These are phyloP conservation scores for Hemichromis elongatus DNA, from an alignment of 2,113 vertebrate species.

Conservation along the genomic window DNA sequence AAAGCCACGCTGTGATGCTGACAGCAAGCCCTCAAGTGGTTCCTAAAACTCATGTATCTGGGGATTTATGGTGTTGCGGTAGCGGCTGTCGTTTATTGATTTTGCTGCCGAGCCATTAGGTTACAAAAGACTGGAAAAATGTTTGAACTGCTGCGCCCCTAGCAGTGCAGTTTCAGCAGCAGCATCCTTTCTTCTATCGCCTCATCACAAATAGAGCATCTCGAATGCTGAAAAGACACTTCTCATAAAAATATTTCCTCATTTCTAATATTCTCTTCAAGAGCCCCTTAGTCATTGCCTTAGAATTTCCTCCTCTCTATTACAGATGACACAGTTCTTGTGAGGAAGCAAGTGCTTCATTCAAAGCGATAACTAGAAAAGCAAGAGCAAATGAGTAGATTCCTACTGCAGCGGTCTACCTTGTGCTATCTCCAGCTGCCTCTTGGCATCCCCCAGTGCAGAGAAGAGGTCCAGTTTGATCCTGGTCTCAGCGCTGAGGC, in stretches of 20 bases:
- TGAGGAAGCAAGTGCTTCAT: background rate
- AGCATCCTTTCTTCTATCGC: background rate
- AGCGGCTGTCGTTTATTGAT: background rate
- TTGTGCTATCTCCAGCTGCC: constrained; percentile 98
- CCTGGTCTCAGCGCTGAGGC: constrained; percentile 94
- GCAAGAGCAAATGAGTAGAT: background rate
- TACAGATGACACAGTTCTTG: background rate
- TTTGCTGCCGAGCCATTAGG: background rate
- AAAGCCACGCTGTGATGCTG: background rate
- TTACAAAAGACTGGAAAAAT: background rate
- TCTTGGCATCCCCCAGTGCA: constrained; percentile 91
- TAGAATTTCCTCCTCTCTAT: background rate
- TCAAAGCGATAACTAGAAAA: background rate
- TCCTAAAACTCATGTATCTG: background rate
- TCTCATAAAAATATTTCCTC: background rate
- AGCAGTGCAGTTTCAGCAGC: background rate
- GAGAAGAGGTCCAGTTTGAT: constrained; percentile 98
- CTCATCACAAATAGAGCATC: background rate
- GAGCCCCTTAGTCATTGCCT: background rate
- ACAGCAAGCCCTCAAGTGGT: background rate
- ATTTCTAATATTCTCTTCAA: background rate
- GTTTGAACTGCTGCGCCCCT: background rate
- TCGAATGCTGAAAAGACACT: background rate
- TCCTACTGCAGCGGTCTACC: constrained; percentile 61
- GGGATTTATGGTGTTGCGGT: background rate